These are phyloP conservation scores for Axis porcinus DNA, from an alignment of 2,113 vertebrate species.

Conservation along the genomic window DNA sequence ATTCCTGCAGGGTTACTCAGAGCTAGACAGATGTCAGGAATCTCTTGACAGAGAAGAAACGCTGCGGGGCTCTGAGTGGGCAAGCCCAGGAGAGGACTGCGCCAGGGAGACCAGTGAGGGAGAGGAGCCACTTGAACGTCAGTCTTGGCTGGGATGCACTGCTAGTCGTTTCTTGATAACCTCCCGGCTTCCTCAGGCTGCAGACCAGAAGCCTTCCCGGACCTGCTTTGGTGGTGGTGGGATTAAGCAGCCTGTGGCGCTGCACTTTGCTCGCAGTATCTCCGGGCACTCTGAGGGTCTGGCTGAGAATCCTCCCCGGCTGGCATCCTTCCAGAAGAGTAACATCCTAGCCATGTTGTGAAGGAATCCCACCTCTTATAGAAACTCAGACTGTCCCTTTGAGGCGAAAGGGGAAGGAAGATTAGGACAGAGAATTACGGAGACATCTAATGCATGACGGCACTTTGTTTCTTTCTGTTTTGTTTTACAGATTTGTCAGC, in stretches of 20 bases:
- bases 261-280: background rate
- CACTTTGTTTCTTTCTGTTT: background rate
- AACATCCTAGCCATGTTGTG: background rate
- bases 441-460: background rate
- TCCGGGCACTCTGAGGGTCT: background rate
- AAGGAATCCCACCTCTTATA: background rate
- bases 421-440: background rate
- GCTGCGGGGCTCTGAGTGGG: background rate
- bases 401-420: background rate
- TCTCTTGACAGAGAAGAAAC: background rate
- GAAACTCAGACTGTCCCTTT: background rate
- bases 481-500: constrained; percentile 76
- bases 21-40: background rate
- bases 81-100: background rate
- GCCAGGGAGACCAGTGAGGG: background rate
- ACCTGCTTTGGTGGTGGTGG: background rate
- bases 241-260: background rate
- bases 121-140: background rate
- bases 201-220: background rate
- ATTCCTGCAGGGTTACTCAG: background rate
- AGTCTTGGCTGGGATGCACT: background rate
- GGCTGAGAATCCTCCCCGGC: background rate
- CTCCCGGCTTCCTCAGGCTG: background rate
- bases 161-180: background rate
- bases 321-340: background rate